Percentiles rank a stretch among this genome's conserved stretches.
phyloP scores from a whole-genome alignment of 1,140 invertebrate genomes.

The Drosophila littoralis region DNA sequence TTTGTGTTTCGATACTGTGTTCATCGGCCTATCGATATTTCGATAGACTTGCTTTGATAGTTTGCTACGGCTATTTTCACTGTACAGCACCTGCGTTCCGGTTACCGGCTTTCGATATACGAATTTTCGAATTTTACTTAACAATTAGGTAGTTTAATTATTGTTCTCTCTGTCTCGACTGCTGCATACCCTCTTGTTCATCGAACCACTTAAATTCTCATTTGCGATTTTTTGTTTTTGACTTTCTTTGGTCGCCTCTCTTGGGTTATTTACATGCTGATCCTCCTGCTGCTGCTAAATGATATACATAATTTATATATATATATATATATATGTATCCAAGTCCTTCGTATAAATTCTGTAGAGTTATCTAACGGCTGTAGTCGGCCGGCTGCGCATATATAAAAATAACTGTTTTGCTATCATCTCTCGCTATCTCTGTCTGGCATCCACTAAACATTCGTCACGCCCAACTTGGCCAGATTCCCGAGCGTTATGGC shows the following conservation, averaged over 20 bases:
- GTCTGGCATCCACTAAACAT: conserved; percentile 40
- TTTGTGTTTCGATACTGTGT: conserved; percentile 3
- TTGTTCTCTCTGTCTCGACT: conserved; percentile 71
- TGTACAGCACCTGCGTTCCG: conserved; percentile 58
- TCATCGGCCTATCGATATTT: conserved; percentile 11
- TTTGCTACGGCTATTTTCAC: conserved; percentile 34
- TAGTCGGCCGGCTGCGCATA: conserved; percentile 13
- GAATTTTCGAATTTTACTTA: conserved; percentile 25
- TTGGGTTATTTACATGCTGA: conserved; percentile 66
- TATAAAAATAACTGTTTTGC: conserved; percentile 70
- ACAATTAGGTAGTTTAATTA: conserved; percentile 73
- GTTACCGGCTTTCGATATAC: conserved; percentile 25
- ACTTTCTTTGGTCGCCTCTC: conserved; percentile 68
- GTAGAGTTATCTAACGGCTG: conserved; percentile 72
- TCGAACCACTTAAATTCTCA: conserved; percentile 14
- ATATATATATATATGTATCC: conserved; percentile 80
- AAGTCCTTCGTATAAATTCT: conserved; percentile 82
- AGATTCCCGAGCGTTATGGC: conserved; percentile 94
- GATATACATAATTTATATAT: conserved; percentile 36
- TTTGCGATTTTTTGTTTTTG: conserved; percentile 2
- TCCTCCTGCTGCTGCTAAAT: conserved; percentile 51
- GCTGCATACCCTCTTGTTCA: conserved; percentile 17
- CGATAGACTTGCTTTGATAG: conserved; percentile 30
- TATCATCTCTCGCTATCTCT: conserved; percentile 4
- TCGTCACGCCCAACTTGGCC: conserved; percentile 88